Percentiles rank a stretch among this genome's conserved stretches.
Conservation (phyloP, 2,113 vertebrate genomes). For the Boulengeromyrus knoepffleri region DNA sequence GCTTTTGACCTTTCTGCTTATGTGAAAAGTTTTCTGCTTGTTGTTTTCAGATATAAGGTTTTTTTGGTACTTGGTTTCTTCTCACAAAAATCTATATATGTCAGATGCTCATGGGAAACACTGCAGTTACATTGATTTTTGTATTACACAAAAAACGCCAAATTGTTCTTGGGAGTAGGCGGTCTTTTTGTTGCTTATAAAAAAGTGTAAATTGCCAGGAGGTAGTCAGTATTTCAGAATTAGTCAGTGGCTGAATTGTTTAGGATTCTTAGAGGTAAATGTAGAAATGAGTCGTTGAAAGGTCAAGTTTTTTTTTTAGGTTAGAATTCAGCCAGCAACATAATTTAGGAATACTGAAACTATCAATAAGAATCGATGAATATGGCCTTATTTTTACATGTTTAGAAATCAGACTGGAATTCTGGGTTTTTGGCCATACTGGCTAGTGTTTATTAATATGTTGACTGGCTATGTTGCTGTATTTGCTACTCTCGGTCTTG, state of each 20-base stretch:
- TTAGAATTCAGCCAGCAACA: background rate
- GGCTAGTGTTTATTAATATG: background rate
- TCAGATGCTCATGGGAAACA: background rate
- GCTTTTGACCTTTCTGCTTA: slow-evolving; percentile 4
- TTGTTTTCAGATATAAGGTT: background rate
- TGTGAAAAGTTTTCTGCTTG: background rate
- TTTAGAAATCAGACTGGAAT: background rate
- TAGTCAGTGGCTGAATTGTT: background rate
- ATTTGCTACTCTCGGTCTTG: slow-evolving; percentile 42
- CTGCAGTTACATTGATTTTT: background rate
- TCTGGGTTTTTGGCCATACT: background rate
- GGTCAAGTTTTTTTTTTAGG: background rate
- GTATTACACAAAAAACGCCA: background rate
- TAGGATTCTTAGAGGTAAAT: background rate
- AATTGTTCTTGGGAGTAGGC: background rate
- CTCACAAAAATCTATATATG: background rate
- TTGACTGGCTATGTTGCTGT: background rate
- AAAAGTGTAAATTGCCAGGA: background rate
- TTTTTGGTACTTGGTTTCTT: background rate
- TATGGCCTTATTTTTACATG: background rate
- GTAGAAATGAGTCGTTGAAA: background rate
- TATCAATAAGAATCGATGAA: background rate
- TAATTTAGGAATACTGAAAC: background rate
- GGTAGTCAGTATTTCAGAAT: background rate
- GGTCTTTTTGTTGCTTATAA: slow-evolving; percentile 5